Conservation (phyloP, 2,888 invertebrate species). For the Amblyjoppa fuscipennis region DNA sequence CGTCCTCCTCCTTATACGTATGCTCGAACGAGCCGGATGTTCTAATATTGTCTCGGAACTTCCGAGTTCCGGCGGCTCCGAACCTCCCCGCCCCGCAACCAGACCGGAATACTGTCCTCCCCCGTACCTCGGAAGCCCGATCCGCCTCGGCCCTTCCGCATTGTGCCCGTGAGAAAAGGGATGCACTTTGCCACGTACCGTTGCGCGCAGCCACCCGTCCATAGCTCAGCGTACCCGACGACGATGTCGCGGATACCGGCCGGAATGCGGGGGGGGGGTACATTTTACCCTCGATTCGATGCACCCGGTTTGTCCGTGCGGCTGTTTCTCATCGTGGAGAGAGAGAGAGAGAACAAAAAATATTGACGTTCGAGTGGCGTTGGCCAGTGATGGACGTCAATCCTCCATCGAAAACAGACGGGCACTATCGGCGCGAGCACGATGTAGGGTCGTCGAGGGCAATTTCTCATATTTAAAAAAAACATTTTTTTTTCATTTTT, state of each 20-base stretch:
- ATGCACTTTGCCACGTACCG: not conserved
- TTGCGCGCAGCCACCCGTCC: not conserved
- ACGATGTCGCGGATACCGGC: not conserved
- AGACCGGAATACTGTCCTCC: not conserved
- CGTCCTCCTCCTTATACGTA: slow-evolving; percentile 41
- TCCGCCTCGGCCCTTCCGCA: not conserved
- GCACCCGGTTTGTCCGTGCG: not conserved
- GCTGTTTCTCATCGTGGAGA: not conserved
- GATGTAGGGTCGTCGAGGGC: too few species aligned
- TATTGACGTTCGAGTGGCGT: too few species aligned
- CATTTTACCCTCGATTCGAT: not conserved
- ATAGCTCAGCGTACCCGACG: not conserved
- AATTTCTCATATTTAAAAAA: too few species aligned
- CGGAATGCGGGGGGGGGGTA: not conserved
- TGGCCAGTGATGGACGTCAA: too few species aligned
- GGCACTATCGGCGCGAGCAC: too few species aligned
- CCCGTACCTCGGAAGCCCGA: not conserved
- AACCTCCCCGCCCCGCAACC: not conserved
- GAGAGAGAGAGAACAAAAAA: too few species aligned
- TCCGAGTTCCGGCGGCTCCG: slow-evolving; percentile 19
- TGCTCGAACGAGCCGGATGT: slow-evolving; percentile 33
- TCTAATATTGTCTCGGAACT: slow-evolving; percentile 58
- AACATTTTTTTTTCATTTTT: too few species aligned
- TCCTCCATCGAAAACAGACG: too few species aligned
- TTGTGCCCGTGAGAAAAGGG: not conserved